Percentiles rank a stretch among this genome's conserved stretches.
Evolutionary conservation across 2,113 vertebrate genomes (phyloP).

Genomic region (Tachycineta bicolor): DNA sequence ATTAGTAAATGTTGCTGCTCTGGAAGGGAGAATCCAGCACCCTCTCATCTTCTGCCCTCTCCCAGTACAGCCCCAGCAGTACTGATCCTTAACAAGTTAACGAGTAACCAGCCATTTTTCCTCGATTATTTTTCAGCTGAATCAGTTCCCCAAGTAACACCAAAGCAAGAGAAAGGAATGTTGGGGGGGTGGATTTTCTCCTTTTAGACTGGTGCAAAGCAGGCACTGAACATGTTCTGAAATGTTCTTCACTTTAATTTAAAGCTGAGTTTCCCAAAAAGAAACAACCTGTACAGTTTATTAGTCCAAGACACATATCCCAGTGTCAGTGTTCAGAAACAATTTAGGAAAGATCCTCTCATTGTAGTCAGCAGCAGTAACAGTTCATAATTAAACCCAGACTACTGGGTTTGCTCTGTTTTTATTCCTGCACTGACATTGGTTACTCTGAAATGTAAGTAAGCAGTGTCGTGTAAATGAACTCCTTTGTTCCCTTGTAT

Average conservation of each 20-base stretch:
- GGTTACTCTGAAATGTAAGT: background rate
- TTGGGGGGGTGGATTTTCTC: background rate
- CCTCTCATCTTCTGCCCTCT: background rate
- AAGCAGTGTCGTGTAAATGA: background rate
- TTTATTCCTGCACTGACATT: background rate
- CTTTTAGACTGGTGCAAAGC: background rate
- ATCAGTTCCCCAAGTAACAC: background rate
- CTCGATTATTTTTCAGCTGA: background rate
- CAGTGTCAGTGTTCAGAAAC: background rate
- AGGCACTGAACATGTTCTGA: background rate
- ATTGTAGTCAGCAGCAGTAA: background rate
- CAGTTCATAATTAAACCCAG: background rate
- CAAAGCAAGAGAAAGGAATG: background rate
- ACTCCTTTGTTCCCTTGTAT: background rate
- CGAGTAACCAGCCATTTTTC: background rate
- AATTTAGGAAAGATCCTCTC: background rate
- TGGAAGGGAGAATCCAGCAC: background rate
- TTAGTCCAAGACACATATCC: background rate
- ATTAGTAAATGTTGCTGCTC: background rate
- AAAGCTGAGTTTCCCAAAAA: background rate
- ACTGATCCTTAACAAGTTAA: background rate
- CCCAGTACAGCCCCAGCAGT: background rate
- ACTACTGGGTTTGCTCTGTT: background rate
- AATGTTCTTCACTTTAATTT: background rate
- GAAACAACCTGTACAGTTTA: background rate